Percentiles rank a stretch among this genome's conserved stretches.
Conservation (phyloP, 1,140 invertebrate species). For the Penaeus japonicus region DNA sequence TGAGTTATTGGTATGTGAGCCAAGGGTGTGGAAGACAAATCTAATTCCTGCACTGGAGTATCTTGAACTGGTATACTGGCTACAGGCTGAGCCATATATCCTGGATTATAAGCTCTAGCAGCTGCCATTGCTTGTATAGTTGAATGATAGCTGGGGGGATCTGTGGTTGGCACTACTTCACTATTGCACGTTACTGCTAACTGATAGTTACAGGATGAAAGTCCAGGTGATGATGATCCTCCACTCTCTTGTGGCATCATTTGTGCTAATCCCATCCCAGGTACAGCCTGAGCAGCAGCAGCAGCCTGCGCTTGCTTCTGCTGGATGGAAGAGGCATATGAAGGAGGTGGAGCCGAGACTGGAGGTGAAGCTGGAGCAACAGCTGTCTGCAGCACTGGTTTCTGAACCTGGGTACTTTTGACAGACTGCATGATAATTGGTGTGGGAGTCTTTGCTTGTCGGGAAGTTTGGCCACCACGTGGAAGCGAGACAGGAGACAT, state of each 20-base stretch:
- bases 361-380: slow-evolving; percentile 77
- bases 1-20: slow-evolving; percentile 63
- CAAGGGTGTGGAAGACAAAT: slow-evolving; percentile 65
- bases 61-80: slow-evolving; percentile 58
- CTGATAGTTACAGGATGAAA: slow-evolving; percentile 44
- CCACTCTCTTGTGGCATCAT: slow-evolving; percentile 39
- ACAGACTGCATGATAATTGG: slow-evolving; percentile 97
- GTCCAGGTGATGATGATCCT: slow-evolving; percentile 29
- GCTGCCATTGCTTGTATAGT: slow-evolving; percentile 86
- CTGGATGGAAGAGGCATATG: slow-evolving; percentile 65
- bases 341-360: slow-evolving; percentile 64
- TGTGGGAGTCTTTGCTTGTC: slow-evolving; percentile 83
- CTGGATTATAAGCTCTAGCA: slow-evolving; percentile 66
- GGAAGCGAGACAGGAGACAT: slow-evolving; percentile 51
- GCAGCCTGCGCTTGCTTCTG: slow-evolving; percentile 55
- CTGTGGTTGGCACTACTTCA: slow-evolving; percentile 80
- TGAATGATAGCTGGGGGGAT: slow-evolving; percentile 89
- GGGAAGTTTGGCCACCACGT: slow-evolving; percentile 71
- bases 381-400: slow-evolving; percentile 91
- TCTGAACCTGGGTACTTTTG: slow-evolving; percentile 92
- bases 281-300: slow-evolving; percentile 79
- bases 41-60: slow-evolving; percentile 57
- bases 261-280: slow-evolving; percentile 78
- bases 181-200: slow-evolving; percentile 50
- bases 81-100: slow-evolving; percentile 60